Conservation (phyloP, 2,888 invertebrate species). For the Synergus umbraculus region DNA sequence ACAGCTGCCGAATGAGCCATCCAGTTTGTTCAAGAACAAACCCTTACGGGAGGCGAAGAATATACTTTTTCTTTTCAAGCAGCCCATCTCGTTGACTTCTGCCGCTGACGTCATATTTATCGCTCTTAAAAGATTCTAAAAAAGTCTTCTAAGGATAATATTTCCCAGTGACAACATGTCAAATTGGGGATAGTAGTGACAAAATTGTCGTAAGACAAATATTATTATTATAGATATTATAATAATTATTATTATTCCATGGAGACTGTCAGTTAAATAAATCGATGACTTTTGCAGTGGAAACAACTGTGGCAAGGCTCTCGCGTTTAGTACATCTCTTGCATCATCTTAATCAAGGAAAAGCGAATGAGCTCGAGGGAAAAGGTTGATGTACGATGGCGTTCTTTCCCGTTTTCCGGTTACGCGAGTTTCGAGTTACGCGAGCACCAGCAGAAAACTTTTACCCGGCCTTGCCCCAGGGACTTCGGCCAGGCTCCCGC, state of each 20-base stretch:
- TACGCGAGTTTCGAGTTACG: conserved; percentile 73
- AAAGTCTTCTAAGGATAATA: background rate
- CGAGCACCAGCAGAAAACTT: conserved; percentile 71
- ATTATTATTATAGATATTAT: too few relatives aligned
- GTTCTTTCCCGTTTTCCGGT: conserved; percentile 70
- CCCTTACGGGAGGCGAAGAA: conserved; percentile 53
- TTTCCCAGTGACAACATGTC: background rate
- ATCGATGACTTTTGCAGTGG: conserved; percentile 16
- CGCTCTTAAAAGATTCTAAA: conserved; percentile 67
- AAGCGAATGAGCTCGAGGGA: conserved; percentile 53
- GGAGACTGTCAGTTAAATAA: background rate
- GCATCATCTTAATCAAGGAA: conserved; percentile 64
- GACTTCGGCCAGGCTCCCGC: conserved; percentile 67
- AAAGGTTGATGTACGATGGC: conserved; percentile 68
- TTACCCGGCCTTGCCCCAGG: conserved; percentile 65
- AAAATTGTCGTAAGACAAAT: background rate
- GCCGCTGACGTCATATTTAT: conserved; percentile 72
- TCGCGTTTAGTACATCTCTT: conserved; percentile 50
- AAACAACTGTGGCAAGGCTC: conserved; percentile 40
- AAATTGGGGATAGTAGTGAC: background rate
- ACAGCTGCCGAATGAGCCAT: conserved; percentile 40
- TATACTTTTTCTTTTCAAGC: conserved; percentile 62
- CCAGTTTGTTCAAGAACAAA: conserved; percentile 50
- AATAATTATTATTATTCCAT: too few relatives aligned
- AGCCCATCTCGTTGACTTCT: conserved; percentile 61